Evolutionary conservation across 2,113 vertebrate species (phyloP), one percentile per base, ranked within the genome.

Genomic region (Trochalopteron elliotii): DNA sequence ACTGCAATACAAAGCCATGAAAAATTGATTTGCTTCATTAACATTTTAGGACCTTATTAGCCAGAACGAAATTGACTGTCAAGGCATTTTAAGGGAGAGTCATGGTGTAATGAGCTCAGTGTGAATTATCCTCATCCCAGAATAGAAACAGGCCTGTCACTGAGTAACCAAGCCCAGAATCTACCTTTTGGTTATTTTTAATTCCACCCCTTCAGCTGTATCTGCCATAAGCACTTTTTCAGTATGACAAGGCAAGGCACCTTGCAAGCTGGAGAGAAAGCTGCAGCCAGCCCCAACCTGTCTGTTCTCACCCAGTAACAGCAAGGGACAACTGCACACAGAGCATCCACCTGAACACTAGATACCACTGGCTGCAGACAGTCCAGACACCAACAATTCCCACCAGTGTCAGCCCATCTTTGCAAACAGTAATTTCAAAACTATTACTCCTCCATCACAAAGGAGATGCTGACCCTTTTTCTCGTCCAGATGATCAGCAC

Each of bases 1-100:
- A 90, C 79, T 52, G 76, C 75, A 81, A n/a, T 45, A 90, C 64
- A 93, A 94, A 93, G 81, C 74, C 83, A 97, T 96, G 89, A 96
- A 96, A 96, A 97, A 96, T 97, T 96, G 63, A 96, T 94, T 93
- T 67, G 56, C 85, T 85, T 96, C 96, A 95, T 96, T 96, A 97
- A 94, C 96, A 96, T 96, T 97, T 96, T 83, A 97, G 88, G 80
- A 83, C 60, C 39, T 96, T 96, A 95, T 96, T 90, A 96, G 64
- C 92, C 81, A 68, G 50, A 97, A 94, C n/a, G 5, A 92, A 96
- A 95, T 90, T 77, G 75, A 86, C 90, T 91, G 82, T 88, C 90
- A 92, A 83, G 88, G 90, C 94, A 95, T 96, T 96, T 92, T 95
- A 93, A 93, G 68, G 75, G 35, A 85, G 42, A 94, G 71, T 80